phyloP scores from a whole-genome alignment of 2,797 vertebrate species.

The Myotis vivesi region DNA sequence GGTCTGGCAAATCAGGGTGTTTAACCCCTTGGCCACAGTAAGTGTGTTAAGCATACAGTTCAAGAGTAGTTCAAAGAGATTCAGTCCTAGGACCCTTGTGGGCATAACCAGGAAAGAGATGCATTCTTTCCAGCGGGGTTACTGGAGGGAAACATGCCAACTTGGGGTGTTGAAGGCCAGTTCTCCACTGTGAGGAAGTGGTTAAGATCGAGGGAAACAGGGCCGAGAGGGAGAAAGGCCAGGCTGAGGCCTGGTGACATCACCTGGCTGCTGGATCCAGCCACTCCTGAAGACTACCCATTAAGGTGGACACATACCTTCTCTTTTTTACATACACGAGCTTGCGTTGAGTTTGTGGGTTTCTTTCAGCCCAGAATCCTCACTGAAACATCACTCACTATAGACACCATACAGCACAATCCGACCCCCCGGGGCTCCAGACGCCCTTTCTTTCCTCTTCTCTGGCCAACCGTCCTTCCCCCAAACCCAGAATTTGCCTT shows the following conservation, averaged over 20 bases:
- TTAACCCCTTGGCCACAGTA: not conserved
- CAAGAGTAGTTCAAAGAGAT: not conserved
- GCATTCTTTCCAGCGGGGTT: not conserved
- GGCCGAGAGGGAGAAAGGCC: not conserved
- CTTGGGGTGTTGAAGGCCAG: not conserved
- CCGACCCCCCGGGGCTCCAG: not conserved
- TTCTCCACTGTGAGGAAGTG: not conserved
- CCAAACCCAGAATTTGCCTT: not conserved
- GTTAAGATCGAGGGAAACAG: not conserved
- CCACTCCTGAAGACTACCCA: not conserved
- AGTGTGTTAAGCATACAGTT: not conserved
- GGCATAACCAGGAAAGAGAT: not conserved
- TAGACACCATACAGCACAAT: fast-evolving
- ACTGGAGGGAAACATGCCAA: not conserved
- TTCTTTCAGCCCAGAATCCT: not conserved
- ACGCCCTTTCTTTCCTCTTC: not conserved
- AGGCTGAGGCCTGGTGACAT: not conserved
- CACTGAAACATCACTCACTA: not conserved
- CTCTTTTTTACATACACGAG: not conserved
- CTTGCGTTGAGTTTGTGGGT: not conserved
- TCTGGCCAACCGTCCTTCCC: not conserved
- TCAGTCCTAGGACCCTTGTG: not conserved
- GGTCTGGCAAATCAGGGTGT: not conserved
- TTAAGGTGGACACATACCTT: not conserved
- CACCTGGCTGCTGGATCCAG: not conserved